Evolutionary conservation across 2,888 invertebrate species (phyloP), one percentile per base, ranked within the genome.

Genomic region (Pachycephus smyrnensis): DNA sequence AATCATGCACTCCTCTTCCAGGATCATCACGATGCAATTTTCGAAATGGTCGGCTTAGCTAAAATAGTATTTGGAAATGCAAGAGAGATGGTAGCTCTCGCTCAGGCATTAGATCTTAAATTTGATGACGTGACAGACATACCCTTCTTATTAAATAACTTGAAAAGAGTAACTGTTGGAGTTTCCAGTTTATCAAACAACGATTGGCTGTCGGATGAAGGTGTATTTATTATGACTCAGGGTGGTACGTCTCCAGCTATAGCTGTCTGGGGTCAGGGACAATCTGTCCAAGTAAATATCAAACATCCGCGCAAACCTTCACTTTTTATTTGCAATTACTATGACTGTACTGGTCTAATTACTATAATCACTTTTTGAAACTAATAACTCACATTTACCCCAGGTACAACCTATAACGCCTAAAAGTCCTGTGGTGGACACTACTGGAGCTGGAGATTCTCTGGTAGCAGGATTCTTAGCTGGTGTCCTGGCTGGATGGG

Each of bases 401-500:
- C 40, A 88, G 88, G 86, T 90, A 68, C 80, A 84, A 37, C 90
- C 90, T 4, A 82, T 84, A 68, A 79, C 82, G 79, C 88, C 89
- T 37, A 86, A 80, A 55, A 80, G 77, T 69, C 86, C 88, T 73
- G 80, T 90, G 37, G 69, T 86, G 40, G 92, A 92, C 81, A 92
- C 92, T 23, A 92, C 91, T 15, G 92, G 92, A 69, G 92, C 92
- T 68, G 92, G 92, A 15, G 92, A 92, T 84, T 86, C 92, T 71
- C 85, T 92, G 68, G 91, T 90, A 15, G 91, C 92, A 76, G 92
- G 92, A 11, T 92, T 92, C 79, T 78, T 92, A 73, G 89, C 90
- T 23, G 91, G 91, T 32, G 80, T 90, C 55, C 84, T 91, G 76
- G 86, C 85, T 30, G 84, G 85, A 15, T 86, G 88, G 84, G 84